A percentile compares a stretch with the other conserved stretches of the same genome.
Conservation (phyloP, 2,888 invertebrate genomes). For the Diarsia mendica region DNA sequence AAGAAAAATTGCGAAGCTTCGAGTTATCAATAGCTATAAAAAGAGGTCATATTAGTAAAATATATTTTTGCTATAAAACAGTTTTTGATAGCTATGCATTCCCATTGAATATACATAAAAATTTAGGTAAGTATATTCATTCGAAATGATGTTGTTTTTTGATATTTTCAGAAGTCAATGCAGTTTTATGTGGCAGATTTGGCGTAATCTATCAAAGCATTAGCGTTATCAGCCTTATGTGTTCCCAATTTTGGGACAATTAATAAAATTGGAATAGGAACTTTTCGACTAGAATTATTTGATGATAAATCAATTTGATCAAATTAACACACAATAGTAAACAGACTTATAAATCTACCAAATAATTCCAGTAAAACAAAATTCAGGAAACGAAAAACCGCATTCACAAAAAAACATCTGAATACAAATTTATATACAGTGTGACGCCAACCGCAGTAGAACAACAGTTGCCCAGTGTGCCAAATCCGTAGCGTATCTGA, state of each 20-base stretch:
- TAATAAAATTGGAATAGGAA: not conserved
- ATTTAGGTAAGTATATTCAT: no score
- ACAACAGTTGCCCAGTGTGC: slow-evolving; percentile 72
- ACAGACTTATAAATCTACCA: not conserved
- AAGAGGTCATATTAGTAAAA: not conserved
- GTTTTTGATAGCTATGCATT: not conserved
- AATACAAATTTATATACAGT: slow-evolving; percentile 58
- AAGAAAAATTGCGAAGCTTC: slow-evolving; percentile 18
- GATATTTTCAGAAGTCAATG: not conserved
- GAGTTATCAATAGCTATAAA: slow-evolving; percentile 6
- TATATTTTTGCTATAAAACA: slow-evolving; percentile 5
- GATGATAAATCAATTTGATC: not conserved
- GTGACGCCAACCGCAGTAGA: slow-evolving; percentile 67
- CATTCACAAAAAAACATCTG: slow-evolving; percentile 48
- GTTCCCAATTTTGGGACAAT: not conserved
- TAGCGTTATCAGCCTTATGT: not conserved
- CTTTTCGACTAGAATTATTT: not conserved
- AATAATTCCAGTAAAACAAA: slow-evolving; percentile 25
- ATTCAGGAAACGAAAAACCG: slow-evolving; percentile 36
- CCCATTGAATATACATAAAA: not conserved
- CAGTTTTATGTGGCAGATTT: not conserved
- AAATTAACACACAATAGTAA: not conserved
- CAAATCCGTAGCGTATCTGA: slow-evolving; percentile 76
- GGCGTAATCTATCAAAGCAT: not conserved
- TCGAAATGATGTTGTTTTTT: not conserved